phyloP scores from a whole-genome alignment of 92 coral and sea anemone species.

The Anthopleura xanthogrammica region DNA sequence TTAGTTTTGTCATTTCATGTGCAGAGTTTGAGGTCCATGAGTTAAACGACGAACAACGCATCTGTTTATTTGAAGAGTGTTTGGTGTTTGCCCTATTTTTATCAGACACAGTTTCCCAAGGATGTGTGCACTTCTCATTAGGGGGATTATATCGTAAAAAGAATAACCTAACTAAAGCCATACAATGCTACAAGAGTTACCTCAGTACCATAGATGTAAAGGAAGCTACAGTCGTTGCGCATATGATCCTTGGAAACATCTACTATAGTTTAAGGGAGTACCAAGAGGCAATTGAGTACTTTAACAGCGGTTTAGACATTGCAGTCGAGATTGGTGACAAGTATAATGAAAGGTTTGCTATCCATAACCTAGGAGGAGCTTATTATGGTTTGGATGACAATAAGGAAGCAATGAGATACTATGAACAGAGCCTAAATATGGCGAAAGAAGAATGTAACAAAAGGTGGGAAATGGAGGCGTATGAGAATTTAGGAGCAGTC shows the following conservation, averaged over 20 bases:
- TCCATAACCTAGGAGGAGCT: neutral
- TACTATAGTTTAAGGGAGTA: neutral
- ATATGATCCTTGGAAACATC: conserved; percentile 9
- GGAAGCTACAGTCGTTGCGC: neutral
- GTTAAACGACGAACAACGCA: neutral
- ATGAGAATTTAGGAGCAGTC: neutral
- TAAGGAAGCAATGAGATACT: neutral
- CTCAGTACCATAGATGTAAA: neutral
- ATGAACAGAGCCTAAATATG: neutral
- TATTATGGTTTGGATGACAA: neutral
- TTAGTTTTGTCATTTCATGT: neutral
- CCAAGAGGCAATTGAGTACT: neutral
- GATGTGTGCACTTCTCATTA: neutral
- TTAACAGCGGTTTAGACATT: neutral
- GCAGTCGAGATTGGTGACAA: neutral
- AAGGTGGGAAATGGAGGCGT: conserved; percentile 6
- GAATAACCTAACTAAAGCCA: neutral
- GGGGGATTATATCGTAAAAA: conserved; percentile 1
- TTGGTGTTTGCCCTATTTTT: neutral
- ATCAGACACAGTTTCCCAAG: neutral
- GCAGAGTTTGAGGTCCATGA: neutral
- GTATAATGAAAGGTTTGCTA: neutral
- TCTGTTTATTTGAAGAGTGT: conserved; percentile 7
- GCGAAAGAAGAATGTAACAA: neutral
- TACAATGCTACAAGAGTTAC: neutral